phyloP scores from a whole-genome alignment of 2,888 invertebrate genomes.

The Synanthedon tipuliformis region DNA sequence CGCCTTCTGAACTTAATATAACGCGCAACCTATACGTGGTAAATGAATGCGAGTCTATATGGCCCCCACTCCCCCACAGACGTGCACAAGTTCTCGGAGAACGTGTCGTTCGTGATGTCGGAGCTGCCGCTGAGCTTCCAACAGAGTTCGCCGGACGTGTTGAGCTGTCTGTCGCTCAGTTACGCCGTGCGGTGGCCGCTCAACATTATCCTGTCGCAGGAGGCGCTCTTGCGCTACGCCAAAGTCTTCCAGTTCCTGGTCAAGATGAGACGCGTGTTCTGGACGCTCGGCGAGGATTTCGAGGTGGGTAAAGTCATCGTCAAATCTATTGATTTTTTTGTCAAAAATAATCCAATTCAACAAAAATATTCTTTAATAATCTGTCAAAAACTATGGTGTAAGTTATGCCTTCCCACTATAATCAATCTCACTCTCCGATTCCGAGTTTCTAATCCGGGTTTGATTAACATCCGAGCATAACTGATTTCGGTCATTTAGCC shows the following conservation, averaged over 20 bases:
- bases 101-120: conserved; percentile 73
- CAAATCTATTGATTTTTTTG: too few species aligned
- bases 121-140: conserved; percentile 73
- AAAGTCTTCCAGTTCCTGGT: conserved; percentile 81
- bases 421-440: too few species aligned
- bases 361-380: too few species aligned
- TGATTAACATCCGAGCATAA: too few species aligned
- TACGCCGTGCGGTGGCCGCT: conserved; percentile 83
- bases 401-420: too few species aligned
- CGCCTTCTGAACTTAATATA: too few species aligned
- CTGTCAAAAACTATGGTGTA: too few species aligned
- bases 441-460: too few species aligned
- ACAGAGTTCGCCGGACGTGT: conserved; percentile 74
- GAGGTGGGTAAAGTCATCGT: conserved; percentile 34
- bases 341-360: too few species aligned
- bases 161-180: conserved; percentile 76
- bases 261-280: conserved; percentile 80
- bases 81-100: conserved; percentile 70
- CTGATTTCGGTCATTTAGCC: too few species aligned
- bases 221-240: conserved; percentile 77
- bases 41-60: too few species aligned
- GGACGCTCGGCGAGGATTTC: conserved; percentile 79
- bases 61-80: conserved; percentile 50
- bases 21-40: too few species aligned
- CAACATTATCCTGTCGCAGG: conserved; percentile 79